These are phyloP conservation scores for Actias luna DNA, from an alignment of 2,888 invertebrate genomes.

Conservation along the genomic window DNA sequence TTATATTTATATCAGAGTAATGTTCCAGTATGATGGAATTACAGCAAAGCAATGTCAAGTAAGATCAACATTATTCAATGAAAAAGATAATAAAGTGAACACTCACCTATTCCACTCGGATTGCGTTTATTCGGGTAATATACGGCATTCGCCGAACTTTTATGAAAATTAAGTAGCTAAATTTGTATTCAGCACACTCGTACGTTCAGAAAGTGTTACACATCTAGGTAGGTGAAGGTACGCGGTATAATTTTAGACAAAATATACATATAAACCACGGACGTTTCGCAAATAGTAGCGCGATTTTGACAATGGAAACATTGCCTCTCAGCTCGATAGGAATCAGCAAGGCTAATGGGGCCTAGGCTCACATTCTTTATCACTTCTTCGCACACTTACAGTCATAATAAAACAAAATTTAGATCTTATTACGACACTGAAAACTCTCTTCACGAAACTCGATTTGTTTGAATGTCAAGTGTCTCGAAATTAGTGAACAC, in stretches of 20 bases:
- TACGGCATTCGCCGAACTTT: constrained; percentile 16
- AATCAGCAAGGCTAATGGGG: neutral
- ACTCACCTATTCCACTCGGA: constrained; percentile 16
- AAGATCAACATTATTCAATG: neutral
- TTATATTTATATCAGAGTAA: neutral
- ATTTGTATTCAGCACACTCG: constrained; percentile 43
- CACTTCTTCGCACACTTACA: neutral
- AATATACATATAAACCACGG: constrained; percentile 20
- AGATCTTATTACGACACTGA: constrained; percentile 10
- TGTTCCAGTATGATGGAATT: neutral
- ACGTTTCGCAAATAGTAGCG: constrained; percentile 1
- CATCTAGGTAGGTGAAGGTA: constrained; percentile 48
- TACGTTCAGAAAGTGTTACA: constrained; percentile 43
- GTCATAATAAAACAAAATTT: neutral
- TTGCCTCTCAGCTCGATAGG: no score
- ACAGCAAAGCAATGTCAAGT: neutral
- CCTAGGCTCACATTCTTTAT: neutral
- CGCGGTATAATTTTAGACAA: constrained; percentile 50
- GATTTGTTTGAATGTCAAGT: neutral
- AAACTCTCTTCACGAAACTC: constrained; percentile 6
- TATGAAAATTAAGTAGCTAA: constrained; percentile 32
- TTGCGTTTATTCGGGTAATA: constrained; percentile 17
- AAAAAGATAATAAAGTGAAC: neutral
- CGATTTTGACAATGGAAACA: constrained; percentile 22
- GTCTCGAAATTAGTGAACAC: constrained; percentile 6